A percentile compares a stretch with the other conserved stretches of the same genome.
Conservation (phyloP, 1,140 invertebrate species). For the Drosophila arizonae region DNA sequence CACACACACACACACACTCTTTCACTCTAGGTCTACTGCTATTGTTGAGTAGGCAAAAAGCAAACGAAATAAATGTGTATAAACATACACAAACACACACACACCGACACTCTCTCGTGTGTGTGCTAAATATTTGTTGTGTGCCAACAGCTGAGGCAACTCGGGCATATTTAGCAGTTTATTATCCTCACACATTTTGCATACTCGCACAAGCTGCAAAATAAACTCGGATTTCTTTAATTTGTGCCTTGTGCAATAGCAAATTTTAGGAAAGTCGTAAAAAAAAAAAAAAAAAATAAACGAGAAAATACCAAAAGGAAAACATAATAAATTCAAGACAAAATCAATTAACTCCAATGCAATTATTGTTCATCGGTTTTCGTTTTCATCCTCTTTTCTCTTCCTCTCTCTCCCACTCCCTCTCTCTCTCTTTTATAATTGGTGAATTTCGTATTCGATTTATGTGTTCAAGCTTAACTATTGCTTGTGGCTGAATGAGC, state of each 20-base stretch:
- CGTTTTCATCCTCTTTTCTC: too few relatives aligned
- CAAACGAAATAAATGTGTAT: slow-evolving; percentile 38
- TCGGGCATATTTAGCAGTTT: slow-evolving; percentile 31
- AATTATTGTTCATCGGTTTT: background rate
- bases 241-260: slow-evolving; percentile 19
- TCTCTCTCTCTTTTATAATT: too few relatives aligned
- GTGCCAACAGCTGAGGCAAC: slow-evolving; percentile 38
- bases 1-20: slow-evolving; percentile 1
- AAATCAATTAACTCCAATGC: slow-evolving; percentile 15
- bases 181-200: slow-evolving; percentile 21
- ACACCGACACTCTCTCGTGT: background rate
- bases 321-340: slow-evolving; percentile 11
- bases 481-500: too few relatives aligned
- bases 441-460: too few relatives aligned
- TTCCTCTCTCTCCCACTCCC: too few relatives aligned
- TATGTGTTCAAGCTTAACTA: too few relatives aligned
- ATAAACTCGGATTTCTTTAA: slow-evolving; percentile 36
- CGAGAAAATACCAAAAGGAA: background rate
- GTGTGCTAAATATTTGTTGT: slow-evolving; percentile 24
- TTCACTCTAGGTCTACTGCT: slow-evolving; percentile 12
- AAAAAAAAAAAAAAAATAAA: too few relatives aligned
- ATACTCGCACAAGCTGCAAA: background rate
- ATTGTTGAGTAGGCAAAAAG: slow-evolving; percentile 46
- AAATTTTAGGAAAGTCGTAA: slow-evolving; percentile 7
- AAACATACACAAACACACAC: background rate